Evolutionary conservation across 2,888 invertebrate species (phyloP).

Genomic region (Hemistola chrysoprasaria): DNA sequence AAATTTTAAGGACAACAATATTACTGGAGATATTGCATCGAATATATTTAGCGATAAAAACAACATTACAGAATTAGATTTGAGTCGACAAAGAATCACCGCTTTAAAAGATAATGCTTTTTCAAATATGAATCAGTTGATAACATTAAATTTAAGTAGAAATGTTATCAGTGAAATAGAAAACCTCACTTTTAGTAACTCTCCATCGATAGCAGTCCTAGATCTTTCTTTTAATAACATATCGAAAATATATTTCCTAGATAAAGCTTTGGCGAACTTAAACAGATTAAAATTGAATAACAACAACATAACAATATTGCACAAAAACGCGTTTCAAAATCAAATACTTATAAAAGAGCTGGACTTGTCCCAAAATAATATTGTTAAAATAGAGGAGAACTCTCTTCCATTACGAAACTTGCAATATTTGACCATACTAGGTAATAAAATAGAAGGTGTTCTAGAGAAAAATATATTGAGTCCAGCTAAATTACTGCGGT

Average conservation of each 20-base stretch:
- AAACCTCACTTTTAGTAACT: constrained; percentile 44
- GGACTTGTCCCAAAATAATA: constrained; percentile 59
- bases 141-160: constrained; percentile 52
- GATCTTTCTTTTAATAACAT: constrained; percentile 60
- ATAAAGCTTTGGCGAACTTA: constrained; percentile 42
- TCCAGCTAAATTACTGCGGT: constrained; percentile 56
- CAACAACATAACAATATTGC: constrained; percentile 47
- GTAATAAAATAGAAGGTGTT: constrained; percentile 48
- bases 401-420: constrained; percentile 56
- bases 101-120: constrained; percentile 49
- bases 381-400: constrained; percentile 45
- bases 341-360: constrained; percentile 48
- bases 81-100: constrained; percentile 50
- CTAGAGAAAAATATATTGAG: constrained; percentile 51
- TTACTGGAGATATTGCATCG: constrained; percentile 45
- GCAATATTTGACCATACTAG: constrained; percentile 54
- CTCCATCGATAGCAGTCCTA: constrained; percentile 38
- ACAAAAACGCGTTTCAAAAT: constrained; percentile 40
- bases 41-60: no score
- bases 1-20: constrained; percentile 49
- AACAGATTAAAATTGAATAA: constrained; percentile 52
- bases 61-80: constrained; percentile 35
- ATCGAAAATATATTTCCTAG: constrained; percentile 45
- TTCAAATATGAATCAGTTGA: constrained; percentile 38
- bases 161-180: constrained; percentile 51